Base-by-base conservation (phyloP, 92 coral and sea anemone genomes). In the Umimayanthus chanpuru region DNA sequence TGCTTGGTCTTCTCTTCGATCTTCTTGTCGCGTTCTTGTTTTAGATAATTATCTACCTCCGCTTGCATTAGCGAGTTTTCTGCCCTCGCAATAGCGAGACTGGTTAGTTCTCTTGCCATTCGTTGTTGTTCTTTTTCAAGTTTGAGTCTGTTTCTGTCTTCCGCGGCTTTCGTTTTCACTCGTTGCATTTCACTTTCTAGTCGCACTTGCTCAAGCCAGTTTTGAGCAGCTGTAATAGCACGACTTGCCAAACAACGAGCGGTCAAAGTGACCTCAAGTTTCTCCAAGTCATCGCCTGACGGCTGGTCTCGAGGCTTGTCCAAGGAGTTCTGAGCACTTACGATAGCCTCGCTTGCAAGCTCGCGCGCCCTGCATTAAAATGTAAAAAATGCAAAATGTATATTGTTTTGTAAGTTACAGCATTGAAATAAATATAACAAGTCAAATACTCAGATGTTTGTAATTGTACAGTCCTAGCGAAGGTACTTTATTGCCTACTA, bases 161-260 rank as follows among this genome's bases (percentile, higher is more conserved):
- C 92, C 5, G 85, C 81, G 15, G 90, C 68, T 79, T 86, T 78
- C 38, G 80, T 73, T 21, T 80, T 81, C 32, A 32, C 82, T 8
- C 71, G 88, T 47, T 83, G 53, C 39, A 83, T 44, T 20, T 44
- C 61, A 56, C 73, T 86, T 44, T 90, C 88, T 14, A 88, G 85
- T 30, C 81, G 90, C 15, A 89, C 81, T 26, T 86, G 61, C 28
- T 93, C 93, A 4, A 94, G 84, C 78, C 93, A 84, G 41, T 83
- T 91, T 50, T 92, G 79, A 67, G 98, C 98, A 40, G 95, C 87
- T n/a, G 85, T 76, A 91, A 94, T 86, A 15, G 98, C 98, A 32
- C 90, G 93, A 64, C 90, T 91, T 5, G 98, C 98, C 18, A 91
- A 79, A 23, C 87, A 72, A 9, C 85, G 87, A 77, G 93, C 89